Evolutionary conservation across 2,797 vertebrate species (phyloP), one percentile per base, ranked within the genome.

Genomic region (Tragopan temminckii): DNA sequence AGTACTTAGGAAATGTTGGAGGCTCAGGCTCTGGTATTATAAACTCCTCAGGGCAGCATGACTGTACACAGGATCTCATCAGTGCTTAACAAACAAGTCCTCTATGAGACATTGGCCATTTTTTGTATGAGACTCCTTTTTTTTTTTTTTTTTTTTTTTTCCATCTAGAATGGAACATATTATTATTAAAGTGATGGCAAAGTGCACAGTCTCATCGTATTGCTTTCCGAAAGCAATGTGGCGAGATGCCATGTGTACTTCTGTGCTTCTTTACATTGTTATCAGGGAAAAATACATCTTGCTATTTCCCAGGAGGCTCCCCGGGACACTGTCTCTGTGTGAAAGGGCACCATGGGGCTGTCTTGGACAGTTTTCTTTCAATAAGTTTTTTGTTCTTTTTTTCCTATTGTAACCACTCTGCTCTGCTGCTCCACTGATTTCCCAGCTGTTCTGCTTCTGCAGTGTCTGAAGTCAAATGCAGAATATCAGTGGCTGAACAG

Each of bases 371-470:
- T 95, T 96, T 97, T 96, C 95, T 97, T 97, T 94, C 96, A 97
- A 80, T 85, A 83, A 96, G 85, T 9, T 35, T 21, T 36, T 24
- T 2, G 53, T 20, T 29, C 53, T 43, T 2, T 63, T 18, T 29
- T 53, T 33, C 33, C 93, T 96, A 96, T 97, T 97, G 96, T 95
- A 94, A 95, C 85, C 94, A 96, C 96, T 95, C 94, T 85, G 95
- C 95, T 97, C 96, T 72, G 96, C 94, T 97, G 96, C 96, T 97
- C 95, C 96, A 64, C 91, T 96, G 97, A 93, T 96, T 97, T 94
- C 95, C 94, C 97, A 96, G 97, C 96, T 97, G 97, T 76, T 97
- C 91, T 83, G 81, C 89, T 89, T 85, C 96, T 80, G 93, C 7
- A 0, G 72, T 80, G 79, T 85, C 94, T 95, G 89, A 97, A 97